phyloP scores from a whole-genome alignment of 2,888 invertebrate genomes.

The Lycophotia porphyrea region DNA sequence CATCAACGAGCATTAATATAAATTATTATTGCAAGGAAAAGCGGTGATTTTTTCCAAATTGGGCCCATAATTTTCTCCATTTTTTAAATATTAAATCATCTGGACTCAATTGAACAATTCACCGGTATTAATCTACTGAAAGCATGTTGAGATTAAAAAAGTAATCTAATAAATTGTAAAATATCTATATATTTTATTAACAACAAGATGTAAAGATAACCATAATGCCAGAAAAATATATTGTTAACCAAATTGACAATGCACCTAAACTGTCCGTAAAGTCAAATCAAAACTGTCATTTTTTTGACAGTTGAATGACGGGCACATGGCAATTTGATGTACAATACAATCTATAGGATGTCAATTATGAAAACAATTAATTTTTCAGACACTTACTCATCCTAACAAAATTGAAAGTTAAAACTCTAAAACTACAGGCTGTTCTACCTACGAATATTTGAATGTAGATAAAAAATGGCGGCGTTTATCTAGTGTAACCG shows the following conservation, averaged over 20 bases:
- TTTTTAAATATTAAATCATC: background rate
- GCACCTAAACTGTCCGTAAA: background rate
- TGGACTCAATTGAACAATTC: background rate
- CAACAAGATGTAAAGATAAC: background rate
- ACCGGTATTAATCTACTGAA: conserved; percentile 6
- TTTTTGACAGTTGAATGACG: background rate
- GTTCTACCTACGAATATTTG: background rate
- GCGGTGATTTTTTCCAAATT: background rate
- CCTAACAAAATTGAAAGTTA: background rate
- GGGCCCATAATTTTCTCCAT: too few species aligned
- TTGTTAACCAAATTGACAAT: background rate
- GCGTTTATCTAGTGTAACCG: conserved; percentile 2
- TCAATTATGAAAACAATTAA: background rate
- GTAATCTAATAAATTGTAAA: background rate
- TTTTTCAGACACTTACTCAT: background rate
- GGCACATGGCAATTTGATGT: background rate
- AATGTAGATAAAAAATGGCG: background rate
- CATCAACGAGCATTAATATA: background rate
- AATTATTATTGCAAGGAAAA: background rate
- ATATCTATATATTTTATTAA: background rate
- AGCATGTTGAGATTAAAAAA: background rate
- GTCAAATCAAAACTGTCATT: background rate
- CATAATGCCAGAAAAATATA: background rate
- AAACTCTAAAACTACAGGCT: background rate
- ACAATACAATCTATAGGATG: background rate